A percentile compares a stretch with the other conserved stretches of the same genome.
phyloP scores from a whole-genome alignment of 2,888 invertebrate species.

The Gari tellinella region DNA sequence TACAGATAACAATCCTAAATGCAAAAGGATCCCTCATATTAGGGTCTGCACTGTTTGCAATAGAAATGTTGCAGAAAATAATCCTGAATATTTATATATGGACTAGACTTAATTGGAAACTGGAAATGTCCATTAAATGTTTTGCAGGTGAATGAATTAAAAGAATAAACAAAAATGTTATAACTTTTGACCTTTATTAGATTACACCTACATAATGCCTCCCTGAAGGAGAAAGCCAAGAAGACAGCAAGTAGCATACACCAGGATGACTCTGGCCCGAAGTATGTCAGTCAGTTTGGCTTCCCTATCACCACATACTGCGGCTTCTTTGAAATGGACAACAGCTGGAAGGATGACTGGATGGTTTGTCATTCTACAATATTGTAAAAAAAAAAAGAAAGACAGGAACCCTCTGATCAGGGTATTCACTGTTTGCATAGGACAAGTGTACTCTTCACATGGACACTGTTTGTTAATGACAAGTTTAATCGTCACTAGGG shows the following conservation, averaged over 20 bases:
- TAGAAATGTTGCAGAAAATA: no score
- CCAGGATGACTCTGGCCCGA: constrained; percentile 29
- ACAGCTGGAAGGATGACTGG: constrained; percentile 87
- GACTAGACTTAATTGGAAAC: no score
- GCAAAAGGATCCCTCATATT: no score
- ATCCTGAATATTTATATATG: no score
- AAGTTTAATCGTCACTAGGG: no score
- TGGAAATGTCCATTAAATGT: no score
- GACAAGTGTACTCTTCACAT: not conserved
- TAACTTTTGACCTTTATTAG: constrained; percentile 71
- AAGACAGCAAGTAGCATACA: constrained; percentile 72
- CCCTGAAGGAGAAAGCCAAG: constrained; percentile 70
- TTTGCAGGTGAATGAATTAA: no score
- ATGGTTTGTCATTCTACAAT: constrained; percentile 81
- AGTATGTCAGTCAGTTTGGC: constrained; percentile 85
- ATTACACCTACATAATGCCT: constrained; percentile 86
- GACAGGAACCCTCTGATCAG: no score
- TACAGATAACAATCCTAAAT: no score
- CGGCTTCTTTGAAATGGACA: constrained; percentile 86
- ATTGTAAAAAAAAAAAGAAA: not conserved
- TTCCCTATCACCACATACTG: constrained; percentile 87
- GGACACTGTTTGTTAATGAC: no score
- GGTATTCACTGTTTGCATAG: constrained; percentile 2
- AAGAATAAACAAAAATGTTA: no score
- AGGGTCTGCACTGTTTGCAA: no score